Evolutionary conservation across 1,140 invertebrate genomes (phyloP).

Genomic region (Pseudomyrmex pallidus): DNA sequence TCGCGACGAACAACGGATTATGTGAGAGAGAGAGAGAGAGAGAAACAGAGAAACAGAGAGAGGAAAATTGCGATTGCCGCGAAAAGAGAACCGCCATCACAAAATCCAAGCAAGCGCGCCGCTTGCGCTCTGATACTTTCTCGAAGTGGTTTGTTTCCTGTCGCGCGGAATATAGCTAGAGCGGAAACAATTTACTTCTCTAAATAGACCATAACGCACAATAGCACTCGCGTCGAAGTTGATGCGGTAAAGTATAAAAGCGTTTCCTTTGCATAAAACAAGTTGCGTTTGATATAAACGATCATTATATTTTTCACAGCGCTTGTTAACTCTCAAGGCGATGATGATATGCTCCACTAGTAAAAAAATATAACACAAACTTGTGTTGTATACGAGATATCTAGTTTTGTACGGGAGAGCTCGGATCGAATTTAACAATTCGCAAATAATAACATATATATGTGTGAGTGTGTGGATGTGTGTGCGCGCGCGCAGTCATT

Average conservation of each 20-base stretch:
- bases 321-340: background rate
- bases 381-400: background rate
- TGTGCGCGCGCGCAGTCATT: too few relatives aligned
- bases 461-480: too few relatives aligned
- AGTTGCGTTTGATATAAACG: background rate
- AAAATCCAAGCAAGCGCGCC: conserved; percentile 18
- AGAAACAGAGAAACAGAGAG: too few relatives aligned
- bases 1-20: conserved; percentile 40
- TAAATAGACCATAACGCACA: conserved; percentile 56
- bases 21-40: background rate
- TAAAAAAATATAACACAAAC: background rate
- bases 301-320: conserved; percentile 1
- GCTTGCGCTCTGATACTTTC: conserved; percentile 57
- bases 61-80: conserved; percentile 42
- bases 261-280: too few relatives aligned
- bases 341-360: background rate
- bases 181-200: conserved; percentile 52
- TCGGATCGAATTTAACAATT: conserved; percentile 7
- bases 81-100: conserved; percentile 43
- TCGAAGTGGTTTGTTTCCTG: conserved; percentile 46
- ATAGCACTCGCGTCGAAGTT: conserved; percentile 11
- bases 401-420: background rate
- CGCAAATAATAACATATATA: background rate
- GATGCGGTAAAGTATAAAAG: background rate
- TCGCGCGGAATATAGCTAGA: conserved; percentile 26